Conservation (phyloP, 2,113 vertebrate genomes). For the Pogonocichla stellata region DNA sequence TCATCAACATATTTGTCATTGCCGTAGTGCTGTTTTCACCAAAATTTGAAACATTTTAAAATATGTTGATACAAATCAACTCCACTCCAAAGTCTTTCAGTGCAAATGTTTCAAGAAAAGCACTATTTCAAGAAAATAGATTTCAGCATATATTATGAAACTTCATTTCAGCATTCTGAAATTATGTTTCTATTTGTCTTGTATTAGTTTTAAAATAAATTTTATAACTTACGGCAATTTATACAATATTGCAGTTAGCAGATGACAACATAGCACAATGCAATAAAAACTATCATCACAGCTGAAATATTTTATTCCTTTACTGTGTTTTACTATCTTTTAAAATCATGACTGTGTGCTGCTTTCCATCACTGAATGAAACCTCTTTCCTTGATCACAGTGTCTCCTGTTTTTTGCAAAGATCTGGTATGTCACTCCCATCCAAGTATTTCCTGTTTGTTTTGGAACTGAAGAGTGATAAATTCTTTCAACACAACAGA, state of each 20-base stretch:
- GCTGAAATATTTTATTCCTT: neutral
- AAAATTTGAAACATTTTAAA: neutral
- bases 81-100: neutral
- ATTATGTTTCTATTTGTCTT: neutral
- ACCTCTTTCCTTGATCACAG: neutral
- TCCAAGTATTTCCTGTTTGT: constrained; percentile 49
- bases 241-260: neutral
- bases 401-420: neutral
- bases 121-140: neutral
- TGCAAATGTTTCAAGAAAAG: neutral
- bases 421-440: neutral
- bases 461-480: constrained; percentile 9
- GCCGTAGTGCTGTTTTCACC: neutral
- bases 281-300: neutral
- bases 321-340: neutral
- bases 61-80: neutral
- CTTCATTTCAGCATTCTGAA: neutral
- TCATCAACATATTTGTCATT: neutral
- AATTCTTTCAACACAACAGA: neutral
- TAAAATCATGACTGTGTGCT: neutral
- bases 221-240: neutral
- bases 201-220: neutral
- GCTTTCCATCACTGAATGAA: neutral
- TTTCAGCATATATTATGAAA: neutral
- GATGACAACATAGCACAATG: neutral